phyloP scores from a whole-genome alignment of 1,140 invertebrate species.

The Caenorhabditis tropicalis region DNA sequence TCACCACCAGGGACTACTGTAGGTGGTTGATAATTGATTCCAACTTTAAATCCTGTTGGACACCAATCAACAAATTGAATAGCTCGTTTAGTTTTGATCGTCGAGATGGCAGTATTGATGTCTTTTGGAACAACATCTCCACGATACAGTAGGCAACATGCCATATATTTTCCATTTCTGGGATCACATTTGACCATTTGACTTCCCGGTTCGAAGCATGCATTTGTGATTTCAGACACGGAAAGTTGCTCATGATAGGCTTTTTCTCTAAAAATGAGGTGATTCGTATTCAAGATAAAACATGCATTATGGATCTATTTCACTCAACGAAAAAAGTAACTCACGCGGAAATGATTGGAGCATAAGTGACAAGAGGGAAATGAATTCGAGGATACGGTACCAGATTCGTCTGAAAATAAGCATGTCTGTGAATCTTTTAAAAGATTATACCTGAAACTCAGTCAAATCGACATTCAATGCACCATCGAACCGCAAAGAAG shows the following conservation, averaged over 20 bases:
- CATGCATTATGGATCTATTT: too few relatives aligned
- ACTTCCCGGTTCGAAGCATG: constrained; percentile 83
- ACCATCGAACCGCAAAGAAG: constrained; percentile 86
- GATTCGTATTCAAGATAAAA: too few relatives aligned
- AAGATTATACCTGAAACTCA: constrained; percentile 81
- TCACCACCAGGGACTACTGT: constrained; percentile 63
- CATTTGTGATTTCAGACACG: constrained; percentile 83
- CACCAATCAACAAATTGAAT: constrained; percentile 70
- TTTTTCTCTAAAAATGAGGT: constrained; percentile 73
- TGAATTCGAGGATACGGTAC: constrained; percentile 85
- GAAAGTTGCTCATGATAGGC: constrained; percentile 81
- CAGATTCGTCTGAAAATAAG: constrained; percentile 78
- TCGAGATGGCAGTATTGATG: constrained; percentile 66
- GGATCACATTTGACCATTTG: constrained; percentile 82
- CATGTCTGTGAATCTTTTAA: too few relatives aligned
- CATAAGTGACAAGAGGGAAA: constrained; percentile 75
- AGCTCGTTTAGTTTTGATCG: constrained; percentile 73
- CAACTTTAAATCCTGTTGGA: constrained; percentile 72
- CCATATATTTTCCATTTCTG: constrained; percentile 77
- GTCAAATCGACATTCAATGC: constrained; percentile 87
- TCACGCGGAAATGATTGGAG: constrained; percentile 70
- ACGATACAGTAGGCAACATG: constrained; percentile 84
- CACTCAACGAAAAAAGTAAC: not conserved
- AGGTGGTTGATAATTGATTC: constrained; percentile 71
- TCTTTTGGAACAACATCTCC: constrained; percentile 81